Conservation (phyloP, 2,113 vertebrate genomes). For the Aptenodytes patagonicus region DNA sequence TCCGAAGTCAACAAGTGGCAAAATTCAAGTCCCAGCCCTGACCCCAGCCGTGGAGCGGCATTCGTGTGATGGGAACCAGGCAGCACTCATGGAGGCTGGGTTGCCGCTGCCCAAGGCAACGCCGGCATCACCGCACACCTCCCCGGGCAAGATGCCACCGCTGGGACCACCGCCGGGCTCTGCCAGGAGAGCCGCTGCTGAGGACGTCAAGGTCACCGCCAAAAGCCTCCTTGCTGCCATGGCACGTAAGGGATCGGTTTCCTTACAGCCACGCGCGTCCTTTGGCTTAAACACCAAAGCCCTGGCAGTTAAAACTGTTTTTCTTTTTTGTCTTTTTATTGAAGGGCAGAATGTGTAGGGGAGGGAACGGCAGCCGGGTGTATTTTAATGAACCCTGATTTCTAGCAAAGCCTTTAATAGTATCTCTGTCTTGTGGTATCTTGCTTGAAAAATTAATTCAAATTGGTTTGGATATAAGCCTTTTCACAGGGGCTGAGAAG, state of each 20-base stretch:
- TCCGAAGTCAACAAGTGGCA: not conserved
- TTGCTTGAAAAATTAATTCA: constrained; percentile 57
- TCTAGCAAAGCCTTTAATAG: constrained; percentile 55
- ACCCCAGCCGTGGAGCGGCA: fast-evolving
- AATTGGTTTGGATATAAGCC: constrained; percentile 44
- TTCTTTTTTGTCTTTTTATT: constrained; percentile 13
- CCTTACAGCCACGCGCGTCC: not conserved
- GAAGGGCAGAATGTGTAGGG: not conserved
- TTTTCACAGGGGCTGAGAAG: constrained; percentile 31
- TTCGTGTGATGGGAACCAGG: not conserved
- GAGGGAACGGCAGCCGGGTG: not conserved
- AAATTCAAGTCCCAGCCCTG: not conserved
- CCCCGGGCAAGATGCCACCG: fast-evolving
- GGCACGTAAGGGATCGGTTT: not conserved
- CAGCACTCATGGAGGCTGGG: fast-evolving
- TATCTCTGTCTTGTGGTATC: not conserved
- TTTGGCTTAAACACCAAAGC: constrained; percentile 25
- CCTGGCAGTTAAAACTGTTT: not conserved
- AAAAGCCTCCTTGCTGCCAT: not conserved
- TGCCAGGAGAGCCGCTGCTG: not conserved
- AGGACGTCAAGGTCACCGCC: not conserved
- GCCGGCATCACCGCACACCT: fast-evolving
- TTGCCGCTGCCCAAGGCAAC: not conserved
- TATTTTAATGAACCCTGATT: constrained; percentile 42
- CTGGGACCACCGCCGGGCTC: not conserved